These are phyloP conservation scores for Dugesia japonica DNA, from an alignment of 2,888 invertebrate species.

Conservation along the genomic window DNA sequence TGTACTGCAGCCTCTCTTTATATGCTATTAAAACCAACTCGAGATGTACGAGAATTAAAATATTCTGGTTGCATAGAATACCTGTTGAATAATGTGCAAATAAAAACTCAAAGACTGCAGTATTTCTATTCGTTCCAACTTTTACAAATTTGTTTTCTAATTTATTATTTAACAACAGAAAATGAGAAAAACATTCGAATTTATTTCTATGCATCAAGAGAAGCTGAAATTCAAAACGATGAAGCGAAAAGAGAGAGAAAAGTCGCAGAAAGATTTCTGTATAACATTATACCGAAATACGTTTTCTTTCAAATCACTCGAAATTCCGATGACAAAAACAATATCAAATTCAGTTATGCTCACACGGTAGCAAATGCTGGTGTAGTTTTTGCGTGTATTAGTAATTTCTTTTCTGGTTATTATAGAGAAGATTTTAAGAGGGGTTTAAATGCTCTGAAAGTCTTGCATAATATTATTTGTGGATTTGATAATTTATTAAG, in stretches of 20 bases:
- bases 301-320: background rate
- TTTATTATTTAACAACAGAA: conserved; percentile 3
- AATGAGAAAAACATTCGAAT: conserved; percentile 9
- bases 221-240: background rate
- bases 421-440: conserved; percentile 28
- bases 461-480: conserved; percentile 56
- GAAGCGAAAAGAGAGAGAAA: background rate
- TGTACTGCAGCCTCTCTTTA: background rate
- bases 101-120: background rate
- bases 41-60: background rate
- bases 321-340: background rate
- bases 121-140: background rate
- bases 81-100: background rate
- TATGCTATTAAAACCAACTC: background rate
- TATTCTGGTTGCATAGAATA: background rate
- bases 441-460: conserved; percentile 81
- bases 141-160: background rate
- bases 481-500: conserved; percentile 23
- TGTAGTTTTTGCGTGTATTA: conserved; percentile 83
- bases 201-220: background rate
- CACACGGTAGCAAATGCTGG: conserved; percentile 61
- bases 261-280: conserved; percentile 8
- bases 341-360: conserved; percentile 11
- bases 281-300: conserved; percentile 21
- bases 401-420: conserved; percentile 77